A percentile compares a stretch with the other conserved stretches of the same genome.
Evolutionary conservation across 2,888 invertebrate species (phyloP).

Genomic region (Ernsta delagoae): DNA sequence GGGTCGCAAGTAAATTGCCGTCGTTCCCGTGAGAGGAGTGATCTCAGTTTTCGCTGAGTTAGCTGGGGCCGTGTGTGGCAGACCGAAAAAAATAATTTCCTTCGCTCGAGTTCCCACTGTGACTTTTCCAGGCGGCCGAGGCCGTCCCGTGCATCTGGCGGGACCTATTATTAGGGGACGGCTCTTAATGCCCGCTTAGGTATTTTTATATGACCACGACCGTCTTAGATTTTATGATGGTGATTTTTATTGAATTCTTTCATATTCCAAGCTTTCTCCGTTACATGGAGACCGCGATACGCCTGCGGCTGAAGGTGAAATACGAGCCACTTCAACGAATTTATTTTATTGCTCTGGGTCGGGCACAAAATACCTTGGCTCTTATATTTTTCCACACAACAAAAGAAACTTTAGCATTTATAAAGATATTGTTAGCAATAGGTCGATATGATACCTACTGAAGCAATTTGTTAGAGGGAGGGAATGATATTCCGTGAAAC

Average conservation of each 20-base stretch:
- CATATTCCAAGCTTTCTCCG: slow-evolving; percentile 50
- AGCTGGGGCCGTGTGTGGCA: slow-evolving; percentile 82
- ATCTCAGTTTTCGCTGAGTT: slow-evolving; percentile 76
- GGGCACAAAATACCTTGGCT: slow-evolving; percentile 58
- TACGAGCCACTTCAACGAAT: slow-evolving; percentile 77
- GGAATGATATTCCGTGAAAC: background rate
- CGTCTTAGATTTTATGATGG: slow-evolving; percentile 82
- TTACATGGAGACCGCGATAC: slow-evolving; percentile 58
- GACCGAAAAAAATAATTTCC: slow-evolving; percentile 84
- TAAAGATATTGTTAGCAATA: slow-evolving; percentile 7
- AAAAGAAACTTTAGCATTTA: slow-evolving; percentile 39
- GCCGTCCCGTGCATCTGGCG: slow-evolving; percentile 81
- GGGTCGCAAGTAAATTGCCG: slow-evolving; percentile 59
- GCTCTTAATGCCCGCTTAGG: slow-evolving; percentile 82
- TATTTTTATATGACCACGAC: slow-evolving; percentile 79
- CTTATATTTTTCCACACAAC: slow-evolving; percentile 57
- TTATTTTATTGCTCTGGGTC: slow-evolving; percentile 76
- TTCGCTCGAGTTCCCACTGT: slow-evolving; percentile 79
- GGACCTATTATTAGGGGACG: slow-evolving; percentile 82
- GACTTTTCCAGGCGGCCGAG: slow-evolving; percentile 80
- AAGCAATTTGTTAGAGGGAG: slow-evolving; percentile 5
- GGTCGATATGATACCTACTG: background rate
- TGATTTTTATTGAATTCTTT: slow-evolving; percentile 82
- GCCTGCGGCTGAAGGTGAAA: slow-evolving; percentile 76
- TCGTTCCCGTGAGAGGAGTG: slow-evolving; percentile 62